Evolutionary conservation across 2,113 vertebrate species (phyloP).

Genomic region (Pongo abelii): DNA sequence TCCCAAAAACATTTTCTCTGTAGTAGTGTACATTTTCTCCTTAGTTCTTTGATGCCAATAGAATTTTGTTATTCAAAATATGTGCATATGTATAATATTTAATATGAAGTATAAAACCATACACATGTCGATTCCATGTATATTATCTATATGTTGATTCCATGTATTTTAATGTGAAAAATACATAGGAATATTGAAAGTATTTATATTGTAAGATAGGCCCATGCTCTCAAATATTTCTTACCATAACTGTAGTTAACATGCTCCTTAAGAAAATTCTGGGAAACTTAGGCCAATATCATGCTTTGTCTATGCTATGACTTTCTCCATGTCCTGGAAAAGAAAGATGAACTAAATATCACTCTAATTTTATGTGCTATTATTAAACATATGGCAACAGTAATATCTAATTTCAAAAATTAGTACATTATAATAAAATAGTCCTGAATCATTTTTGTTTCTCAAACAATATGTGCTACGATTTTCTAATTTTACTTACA

Average conservation of each 20-base stretch:
- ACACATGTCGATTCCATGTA: not conserved
- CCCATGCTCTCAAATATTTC: not conserved
- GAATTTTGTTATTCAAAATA: conserved; percentile 20
- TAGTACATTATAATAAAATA: not conserved
- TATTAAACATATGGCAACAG: not conserved
- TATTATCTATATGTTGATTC: not conserved
- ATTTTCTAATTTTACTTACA: conserved; percentile 23
- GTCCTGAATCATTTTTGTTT: not conserved
- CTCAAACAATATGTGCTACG: not conserved
- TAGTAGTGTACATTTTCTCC: not conserved
- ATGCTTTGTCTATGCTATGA: not conserved
- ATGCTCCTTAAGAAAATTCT: conserved; percentile 7
- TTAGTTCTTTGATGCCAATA: not conserved
- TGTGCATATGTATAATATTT: not conserved
- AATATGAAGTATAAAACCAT: not conserved
- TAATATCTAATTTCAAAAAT: conserved; percentile 11
- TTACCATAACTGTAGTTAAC: not conserved
- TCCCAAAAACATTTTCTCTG: not conserved
- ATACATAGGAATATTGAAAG: not conserved
- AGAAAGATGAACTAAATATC: not conserved
- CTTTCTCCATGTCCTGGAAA: not conserved
- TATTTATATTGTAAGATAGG: not conserved
- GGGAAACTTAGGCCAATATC: not conserved
- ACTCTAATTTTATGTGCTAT: not conserved
- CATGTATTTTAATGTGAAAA: not conserved